phyloP scores from a whole-genome alignment of 2,888 invertebrate genomes.

The Stegana nigrithorax region DNA sequence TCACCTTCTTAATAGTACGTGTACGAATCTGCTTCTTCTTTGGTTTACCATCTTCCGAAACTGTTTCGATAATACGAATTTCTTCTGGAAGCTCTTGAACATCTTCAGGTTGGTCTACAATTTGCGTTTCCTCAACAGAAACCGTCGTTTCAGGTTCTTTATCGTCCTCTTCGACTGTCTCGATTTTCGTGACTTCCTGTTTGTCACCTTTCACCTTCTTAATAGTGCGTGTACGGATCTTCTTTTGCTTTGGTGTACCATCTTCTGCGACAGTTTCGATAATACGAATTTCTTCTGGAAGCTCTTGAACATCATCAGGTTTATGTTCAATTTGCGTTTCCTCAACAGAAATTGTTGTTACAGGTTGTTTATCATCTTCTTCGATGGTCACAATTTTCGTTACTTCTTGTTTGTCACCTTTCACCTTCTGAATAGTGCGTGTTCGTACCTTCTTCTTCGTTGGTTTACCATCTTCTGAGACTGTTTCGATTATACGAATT shows the following conservation, averaged over 20 bases:
- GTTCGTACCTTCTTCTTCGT: conserved; percentile 17
- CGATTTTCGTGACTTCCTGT: conserved; percentile 19
- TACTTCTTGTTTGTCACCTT: conserved; percentile 19
- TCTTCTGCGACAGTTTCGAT: conserved; percentile 27
- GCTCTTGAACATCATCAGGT: conserved; percentile 5
- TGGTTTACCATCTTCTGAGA: conserved; percentile 18
- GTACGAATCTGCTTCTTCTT: conserved; percentile 27
- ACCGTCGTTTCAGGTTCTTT: conserved; percentile 15
- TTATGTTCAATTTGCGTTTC: conserved; percentile 13
- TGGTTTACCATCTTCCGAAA: conserved; percentile 10
- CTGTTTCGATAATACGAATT: conserved; percentile 9
- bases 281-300: conserved; percentile 17
- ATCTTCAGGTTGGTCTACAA: conserved; percentile 2
- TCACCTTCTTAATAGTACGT: conserved; percentile 28
- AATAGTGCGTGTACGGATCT: conserved; percentile 14
- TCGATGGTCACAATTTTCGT: conserved; percentile 20
- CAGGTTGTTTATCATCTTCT: conserved; percentile 20
- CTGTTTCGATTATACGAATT: conserved; percentile 16
- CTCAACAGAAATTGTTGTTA: conserved; percentile 14
- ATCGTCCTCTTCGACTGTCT: conserved; percentile 22
- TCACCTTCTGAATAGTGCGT: conserved; percentile 18
- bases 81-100: conserved; percentile 15
- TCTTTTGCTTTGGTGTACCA: conserved; percentile 13
- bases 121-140: conserved; percentile 7
- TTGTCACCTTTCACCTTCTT: conserved; percentile 28